Evolutionary conservation across 2,797 vertebrate genomes (phyloP).

Genomic region (Ctenopoma multispine): DNA sequence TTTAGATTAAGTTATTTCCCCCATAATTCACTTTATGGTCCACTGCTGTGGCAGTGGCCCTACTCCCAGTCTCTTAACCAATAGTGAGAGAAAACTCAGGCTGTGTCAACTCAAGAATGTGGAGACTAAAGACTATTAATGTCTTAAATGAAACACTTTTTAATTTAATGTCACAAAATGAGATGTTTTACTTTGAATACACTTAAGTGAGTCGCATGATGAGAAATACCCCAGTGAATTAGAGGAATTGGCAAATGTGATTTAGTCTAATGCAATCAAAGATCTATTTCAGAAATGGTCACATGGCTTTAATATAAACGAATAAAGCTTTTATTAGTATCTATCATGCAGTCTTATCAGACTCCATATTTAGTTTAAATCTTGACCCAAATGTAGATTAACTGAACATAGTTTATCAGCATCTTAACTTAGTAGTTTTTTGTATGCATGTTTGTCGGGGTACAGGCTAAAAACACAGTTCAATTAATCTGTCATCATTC

Average conservation of each 20-base stretch:
- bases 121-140: conserved; percentile 7
- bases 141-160: conserved; percentile 16
- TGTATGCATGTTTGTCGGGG: too few species aligned
- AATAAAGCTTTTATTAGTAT: conserved; percentile 8
- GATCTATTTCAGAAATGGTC: conserved; percentile 31
- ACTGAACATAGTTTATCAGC: too few species aligned
- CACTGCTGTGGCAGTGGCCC: conserved; percentile 17
- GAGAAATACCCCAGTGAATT: conserved; percentile 20
- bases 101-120: conserved; percentile 19
- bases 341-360: not conserved
- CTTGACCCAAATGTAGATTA: not conserved
- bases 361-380: not conserved
- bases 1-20: conserved; percentile 39
- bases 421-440: not conserved
- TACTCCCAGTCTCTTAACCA: conserved; percentile 17
- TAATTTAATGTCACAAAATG: conserved; percentile 34
- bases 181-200: conserved; percentile 28
- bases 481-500: too few species aligned
- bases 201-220: conserved; percentile 19
- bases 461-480: too few species aligned
- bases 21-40: conserved; percentile 29
- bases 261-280: conserved; percentile 46
- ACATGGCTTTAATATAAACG: conserved; percentile 29
- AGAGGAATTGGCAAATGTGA: conserved; percentile 44
- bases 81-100: conserved; percentile 14